Conservation (phyloP, 2,797 vertebrate genomes). For the Anguilla pacifica region DNA sequence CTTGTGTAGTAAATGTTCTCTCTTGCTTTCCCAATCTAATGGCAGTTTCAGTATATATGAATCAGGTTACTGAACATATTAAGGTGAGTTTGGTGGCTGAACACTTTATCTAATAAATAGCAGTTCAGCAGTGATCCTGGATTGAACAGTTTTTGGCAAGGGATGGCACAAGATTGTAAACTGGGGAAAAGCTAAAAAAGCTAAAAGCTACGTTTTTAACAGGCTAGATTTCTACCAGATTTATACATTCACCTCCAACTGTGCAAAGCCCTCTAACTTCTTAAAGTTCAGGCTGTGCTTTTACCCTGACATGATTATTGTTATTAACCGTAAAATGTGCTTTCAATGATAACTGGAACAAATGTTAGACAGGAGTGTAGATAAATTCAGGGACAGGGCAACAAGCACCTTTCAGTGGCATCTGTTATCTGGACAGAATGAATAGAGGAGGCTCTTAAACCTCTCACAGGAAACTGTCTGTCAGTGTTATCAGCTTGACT, state of each 20-base stretch:
- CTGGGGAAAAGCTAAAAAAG: not conserved
- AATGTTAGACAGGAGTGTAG: not conserved
- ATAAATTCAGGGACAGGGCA: not conserved
- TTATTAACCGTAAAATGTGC: not conserved
- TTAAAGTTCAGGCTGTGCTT: conserved; percentile 1
- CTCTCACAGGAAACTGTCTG: conserved; percentile 12
- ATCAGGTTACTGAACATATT: no score
- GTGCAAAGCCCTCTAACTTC: not conserved
- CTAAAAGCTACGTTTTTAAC: not conserved
- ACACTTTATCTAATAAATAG: no score
- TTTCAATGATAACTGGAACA: not conserved
- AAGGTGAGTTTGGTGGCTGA: no score
- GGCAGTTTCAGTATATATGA: no score
- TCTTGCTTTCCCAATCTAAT: no score
- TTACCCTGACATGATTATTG: conserved; percentile 2
- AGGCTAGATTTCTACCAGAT: not conserved
- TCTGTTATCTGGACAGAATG: conserved; percentile 3
- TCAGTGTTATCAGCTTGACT: not conserved
- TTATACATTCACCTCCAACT: not conserved
- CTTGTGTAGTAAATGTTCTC: no score
- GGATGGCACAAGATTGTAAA: not conserved
- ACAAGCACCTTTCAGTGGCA: not conserved
- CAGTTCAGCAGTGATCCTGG: no score
- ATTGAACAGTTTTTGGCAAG: not conserved
- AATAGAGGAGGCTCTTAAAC: not conserved